A percentile compares a stretch with the other conserved stretches of the same genome.
Conservation (phyloP, 35 echinoderm and acorn worm species). For the Diadema setosum region DNA sequence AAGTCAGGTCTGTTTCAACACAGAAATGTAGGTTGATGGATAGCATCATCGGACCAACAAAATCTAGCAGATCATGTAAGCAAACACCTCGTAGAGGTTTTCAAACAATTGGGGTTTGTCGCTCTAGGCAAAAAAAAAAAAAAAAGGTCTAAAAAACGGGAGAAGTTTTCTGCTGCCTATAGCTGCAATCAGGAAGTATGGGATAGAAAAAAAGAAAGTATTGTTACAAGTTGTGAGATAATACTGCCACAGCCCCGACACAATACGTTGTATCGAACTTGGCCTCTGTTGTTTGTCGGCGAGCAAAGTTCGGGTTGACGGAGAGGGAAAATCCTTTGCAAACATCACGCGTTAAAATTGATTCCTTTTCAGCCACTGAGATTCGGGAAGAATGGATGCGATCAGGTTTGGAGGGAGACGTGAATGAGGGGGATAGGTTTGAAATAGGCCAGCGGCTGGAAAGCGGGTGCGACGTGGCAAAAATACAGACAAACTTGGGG, state of each 20-base stretch:
- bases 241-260: background rate
- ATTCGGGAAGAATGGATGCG: background rate
- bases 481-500: too few relatives aligned
- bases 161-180: background rate
- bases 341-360: background rate
- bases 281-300: background rate
- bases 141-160: too few relatives aligned
- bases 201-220: background rate
- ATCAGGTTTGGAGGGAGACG: background rate
- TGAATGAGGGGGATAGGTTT: background rate
- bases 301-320: background rate
- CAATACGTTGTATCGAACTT: slow-evolving; percentile 7
- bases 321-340: background rate
- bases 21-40: slow-evolving; percentile 16
- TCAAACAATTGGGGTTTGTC: slow-evolving; percentile 1
- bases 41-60: background rate
- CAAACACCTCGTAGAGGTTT: background rate
- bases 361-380: background rate
- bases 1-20: slow-evolving; percentile 18
- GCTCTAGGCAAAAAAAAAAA: background rate
- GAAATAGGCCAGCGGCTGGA: slow-evolving; percentile 2
- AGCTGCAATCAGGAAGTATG: background rate
- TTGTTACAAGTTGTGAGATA: background rate
- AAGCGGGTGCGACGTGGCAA: background rate
- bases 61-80: slow-evolving; percentile 7